A percentile compares a stretch with the other conserved stretches of the same genome.
phyloP scores from a whole-genome alignment of 2,113 vertebrate genomes.

The Etheostoma cragini region DNA sequence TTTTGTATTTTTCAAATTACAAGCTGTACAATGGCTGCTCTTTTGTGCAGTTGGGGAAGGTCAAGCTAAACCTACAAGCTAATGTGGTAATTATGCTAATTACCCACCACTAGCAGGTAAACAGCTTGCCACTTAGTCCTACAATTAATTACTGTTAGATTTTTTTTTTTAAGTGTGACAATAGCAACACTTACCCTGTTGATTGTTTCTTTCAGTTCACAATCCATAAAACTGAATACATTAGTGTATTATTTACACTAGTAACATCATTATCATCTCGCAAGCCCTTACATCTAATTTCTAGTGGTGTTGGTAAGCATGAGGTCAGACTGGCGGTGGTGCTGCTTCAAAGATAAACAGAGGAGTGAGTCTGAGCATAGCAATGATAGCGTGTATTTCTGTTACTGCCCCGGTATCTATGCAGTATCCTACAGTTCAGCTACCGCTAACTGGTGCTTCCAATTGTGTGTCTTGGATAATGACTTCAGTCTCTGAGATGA shows the following conservation, averaged over 20 bases:
- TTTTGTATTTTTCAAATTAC: background rate
- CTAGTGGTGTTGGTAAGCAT: no score
- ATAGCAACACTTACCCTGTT: no score
- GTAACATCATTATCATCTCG: no score
- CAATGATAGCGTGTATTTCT: background rate
- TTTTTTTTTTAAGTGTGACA: no score
- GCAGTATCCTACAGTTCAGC: background rate
- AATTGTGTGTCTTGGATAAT: background rate
- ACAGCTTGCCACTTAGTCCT: background rate
- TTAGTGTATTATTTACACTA: no score
- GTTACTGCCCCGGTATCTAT: background rate
- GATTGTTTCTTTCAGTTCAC: no score
- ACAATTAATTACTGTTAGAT: background rate
- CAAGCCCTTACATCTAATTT: no score
- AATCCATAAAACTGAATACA: no score
- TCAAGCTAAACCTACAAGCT: background rate
- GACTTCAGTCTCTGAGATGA: background rate
- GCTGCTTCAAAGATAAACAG: background rate
- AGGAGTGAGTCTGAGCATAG: background rate
- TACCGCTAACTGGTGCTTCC: background rate
- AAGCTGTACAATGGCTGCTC: background rate
- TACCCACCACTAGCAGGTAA: background rate
- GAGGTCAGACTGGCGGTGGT: background rate
- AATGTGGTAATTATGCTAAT: background rate
- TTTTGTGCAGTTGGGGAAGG: background rate